A percentile compares a stretch with the other conserved stretches of the same genome.
These are phyloP conservation scores for Callaeas wilsoni DNA, from an alignment of 2,113 vertebrate genomes.

Conservation along the genomic window DNA sequence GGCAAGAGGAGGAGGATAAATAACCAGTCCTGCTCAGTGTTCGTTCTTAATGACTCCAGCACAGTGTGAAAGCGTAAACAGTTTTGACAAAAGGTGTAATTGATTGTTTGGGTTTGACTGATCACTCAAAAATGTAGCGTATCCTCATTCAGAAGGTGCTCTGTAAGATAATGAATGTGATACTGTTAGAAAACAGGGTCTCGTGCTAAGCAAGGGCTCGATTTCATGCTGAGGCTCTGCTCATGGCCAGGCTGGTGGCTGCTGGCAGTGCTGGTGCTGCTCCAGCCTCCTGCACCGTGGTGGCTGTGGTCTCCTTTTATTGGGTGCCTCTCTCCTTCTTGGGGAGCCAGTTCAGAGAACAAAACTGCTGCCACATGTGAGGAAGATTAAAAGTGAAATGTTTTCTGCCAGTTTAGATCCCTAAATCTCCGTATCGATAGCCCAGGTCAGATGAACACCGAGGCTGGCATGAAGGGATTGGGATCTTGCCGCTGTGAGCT, in stretches of 20 bases:
- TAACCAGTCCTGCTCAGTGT: conserved; percentile 58
- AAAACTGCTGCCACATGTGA: not conserved
- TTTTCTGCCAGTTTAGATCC: not conserved
- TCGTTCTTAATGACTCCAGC: conserved; percentile 69
- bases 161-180: conserved; percentile 49
- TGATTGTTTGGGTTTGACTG: conserved; percentile 72
- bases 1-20: conserved; percentile 75
- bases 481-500: not conserved
- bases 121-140: conserved; percentile 66
- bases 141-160: conserved; percentile 54
- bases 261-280: not conserved
- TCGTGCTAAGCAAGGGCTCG: accelerated
- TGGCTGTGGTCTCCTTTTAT: not conserved
- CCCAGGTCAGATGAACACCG: not conserved
- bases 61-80: conserved; percentile 80
- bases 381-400: not conserved
- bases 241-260: not conserved
- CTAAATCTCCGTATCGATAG: accelerated
- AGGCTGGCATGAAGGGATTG: not conserved
- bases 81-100: conserved; percentile 75
- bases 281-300: not conserved
- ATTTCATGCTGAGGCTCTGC: not conserved
- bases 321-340: not conserved
- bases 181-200: not conserved
- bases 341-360: not conserved